Evolutionary conservation across 2,113 vertebrate genomes (phyloP).

Genomic region (Ctenomys sociabilis): DNA sequence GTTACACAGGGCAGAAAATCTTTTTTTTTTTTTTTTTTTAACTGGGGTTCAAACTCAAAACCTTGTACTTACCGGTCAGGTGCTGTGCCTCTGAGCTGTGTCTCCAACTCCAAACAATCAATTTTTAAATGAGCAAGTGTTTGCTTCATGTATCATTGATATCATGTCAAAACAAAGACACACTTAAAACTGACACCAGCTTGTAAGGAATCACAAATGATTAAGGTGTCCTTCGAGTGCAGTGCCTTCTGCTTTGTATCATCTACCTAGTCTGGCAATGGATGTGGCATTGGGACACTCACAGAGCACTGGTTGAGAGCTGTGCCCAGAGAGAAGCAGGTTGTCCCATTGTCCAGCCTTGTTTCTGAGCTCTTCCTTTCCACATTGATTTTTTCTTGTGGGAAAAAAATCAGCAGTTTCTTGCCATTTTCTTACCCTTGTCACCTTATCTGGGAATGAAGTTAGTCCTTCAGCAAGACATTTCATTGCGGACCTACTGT

Average conservation of each 20-base stretch:
- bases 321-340: accelerated
- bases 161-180: not conserved
- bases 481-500: not conserved
- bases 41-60: too few relatives aligned
- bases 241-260: not conserved
- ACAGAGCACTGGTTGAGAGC: not conserved
- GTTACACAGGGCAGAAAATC: not conserved
- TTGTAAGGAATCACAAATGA: not conserved
- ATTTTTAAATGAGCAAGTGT: not conserved
- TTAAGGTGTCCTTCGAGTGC: not conserved
- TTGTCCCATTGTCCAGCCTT: accelerated
- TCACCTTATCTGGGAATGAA: not conserved
- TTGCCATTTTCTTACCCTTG: accelerated
- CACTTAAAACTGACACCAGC: not conserved
- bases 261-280: not conserved
- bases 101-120: not conserved
- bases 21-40: too few relatives aligned
- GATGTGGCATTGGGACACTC: not conserved
- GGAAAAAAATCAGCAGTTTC: not conserved
- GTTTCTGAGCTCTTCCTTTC: not conserved
- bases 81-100: too few relatives aligned
- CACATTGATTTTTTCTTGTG: not conserved
- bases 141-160: not conserved
- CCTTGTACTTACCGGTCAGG: too few relatives aligned
- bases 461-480: not conserved